Percentiles rank a stretch among this genome's conserved stretches.
phyloP scores from a whole-genome alignment of 2,797 vertebrate species.

The Pelochelys cantorii region DNA sequence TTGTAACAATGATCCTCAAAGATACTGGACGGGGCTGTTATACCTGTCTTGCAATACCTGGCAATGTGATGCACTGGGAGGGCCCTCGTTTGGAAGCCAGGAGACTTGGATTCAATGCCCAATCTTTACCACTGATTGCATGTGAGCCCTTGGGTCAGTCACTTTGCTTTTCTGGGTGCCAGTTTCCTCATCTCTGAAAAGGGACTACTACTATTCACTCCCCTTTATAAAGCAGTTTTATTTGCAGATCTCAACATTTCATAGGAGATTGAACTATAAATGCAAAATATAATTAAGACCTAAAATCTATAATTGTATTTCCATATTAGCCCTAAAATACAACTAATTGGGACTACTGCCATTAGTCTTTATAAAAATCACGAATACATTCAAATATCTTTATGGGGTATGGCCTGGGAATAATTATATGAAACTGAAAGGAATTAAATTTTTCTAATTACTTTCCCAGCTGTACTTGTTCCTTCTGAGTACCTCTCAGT shows the following conservation, averaged over 20 bases:
- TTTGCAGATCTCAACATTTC: not conserved
- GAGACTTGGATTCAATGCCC: not conserved
- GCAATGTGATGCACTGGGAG: not conserved
- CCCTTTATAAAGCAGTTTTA: not conserved
- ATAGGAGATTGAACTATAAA: not conserved
- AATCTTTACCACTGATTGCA: not conserved
- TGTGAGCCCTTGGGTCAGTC: not conserved
- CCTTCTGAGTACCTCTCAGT: not conserved
- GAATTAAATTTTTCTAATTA: not conserved
- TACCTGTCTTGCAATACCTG: too few relatives aligned
- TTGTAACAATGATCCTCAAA: too few relatives aligned
- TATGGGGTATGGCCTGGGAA: not conserved
- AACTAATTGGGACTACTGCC: not conserved
- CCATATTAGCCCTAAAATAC: not conserved
- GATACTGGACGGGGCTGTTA: too few relatives aligned
- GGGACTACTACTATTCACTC: not conserved
- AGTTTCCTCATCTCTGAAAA: not conserved
- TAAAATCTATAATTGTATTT: not conserved
- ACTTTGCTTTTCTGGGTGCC: not conserved
- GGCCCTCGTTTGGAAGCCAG: not conserved
- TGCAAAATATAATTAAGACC: not conserved
- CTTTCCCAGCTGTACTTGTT: not conserved
- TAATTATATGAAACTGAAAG: not conserved
- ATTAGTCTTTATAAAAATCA: not conserved
- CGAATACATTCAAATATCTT: not conserved